A percentile compares a stretch with the other conserved stretches of the same genome.
These are phyloP conservation scores for Hylaeus volcanicus DNA, from an alignment of 1,140 invertebrate species.

Conservation along the genomic window DNA sequence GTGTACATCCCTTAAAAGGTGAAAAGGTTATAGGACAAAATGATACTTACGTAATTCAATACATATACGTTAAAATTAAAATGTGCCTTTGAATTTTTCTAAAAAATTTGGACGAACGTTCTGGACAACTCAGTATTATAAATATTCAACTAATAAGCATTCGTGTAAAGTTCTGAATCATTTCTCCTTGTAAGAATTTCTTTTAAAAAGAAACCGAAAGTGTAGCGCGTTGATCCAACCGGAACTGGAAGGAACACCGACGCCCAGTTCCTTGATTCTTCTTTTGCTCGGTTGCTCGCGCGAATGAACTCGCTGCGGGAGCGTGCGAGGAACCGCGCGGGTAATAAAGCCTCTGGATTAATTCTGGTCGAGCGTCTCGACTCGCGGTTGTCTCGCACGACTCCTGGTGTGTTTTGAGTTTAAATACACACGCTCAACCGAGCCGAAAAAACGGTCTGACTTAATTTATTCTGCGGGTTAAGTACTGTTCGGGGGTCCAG, in stretches of 20 bases:
- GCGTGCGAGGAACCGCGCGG: background rate
- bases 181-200: too few species aligned
- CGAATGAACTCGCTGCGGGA: background rate
- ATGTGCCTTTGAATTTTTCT: too few species aligned
- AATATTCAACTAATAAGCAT: too few species aligned
- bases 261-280: background rate
- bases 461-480: conserved; percentile 72
- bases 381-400: conserved; percentile 36
- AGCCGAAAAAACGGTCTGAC: conserved; percentile 65
- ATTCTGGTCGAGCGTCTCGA: conserved; percentile 41
- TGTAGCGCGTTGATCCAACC: too few species aligned
- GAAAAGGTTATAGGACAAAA: too few species aligned
- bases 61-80: too few species aligned
- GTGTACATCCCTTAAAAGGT: too few species aligned
- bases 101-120: too few species aligned
- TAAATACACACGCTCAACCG: conserved; percentile 65
- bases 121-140: too few species aligned
- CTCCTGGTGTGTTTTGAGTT: conserved; percentile 63
- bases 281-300: background rate
- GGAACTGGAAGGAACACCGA: background rate
- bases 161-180: too few species aligned
- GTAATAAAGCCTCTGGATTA: conserved; percentile 43
- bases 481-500: conserved; percentile 34
- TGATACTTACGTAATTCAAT: too few species aligned
- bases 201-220: too few species aligned